Conservation (phyloP, 2,113 vertebrate genomes). For the Taurulus bubalis region DNA sequence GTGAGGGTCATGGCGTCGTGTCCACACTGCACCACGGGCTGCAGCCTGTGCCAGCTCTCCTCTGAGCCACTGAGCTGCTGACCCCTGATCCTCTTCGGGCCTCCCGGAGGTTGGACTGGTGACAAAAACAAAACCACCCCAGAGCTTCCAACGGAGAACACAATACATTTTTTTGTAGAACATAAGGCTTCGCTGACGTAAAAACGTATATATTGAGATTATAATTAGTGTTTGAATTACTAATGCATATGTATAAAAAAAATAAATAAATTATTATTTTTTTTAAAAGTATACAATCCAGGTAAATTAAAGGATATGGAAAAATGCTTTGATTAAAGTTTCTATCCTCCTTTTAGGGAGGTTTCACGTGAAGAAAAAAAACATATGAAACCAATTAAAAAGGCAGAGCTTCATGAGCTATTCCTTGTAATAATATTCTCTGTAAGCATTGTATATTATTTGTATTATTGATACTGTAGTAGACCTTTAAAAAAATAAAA, state of each 20-base stretch:
- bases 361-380: not conserved
- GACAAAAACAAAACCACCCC: slow-evolving; percentile 19
- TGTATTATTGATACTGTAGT: not conserved
- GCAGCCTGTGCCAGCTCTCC: slow-evolving; percentile 64
- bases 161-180: not conserved
- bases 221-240: not conserved
- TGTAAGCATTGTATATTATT: not conserved
- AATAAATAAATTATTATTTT: no score
- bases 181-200: not conserved
- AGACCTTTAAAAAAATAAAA: not conserved
- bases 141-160: not conserved
- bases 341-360: not conserved
- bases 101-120: slow-evolving; percentile 18
- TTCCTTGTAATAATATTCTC: not conserved
- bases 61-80: slow-evolving; percentile 3
- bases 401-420: not conserved
- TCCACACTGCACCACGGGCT: slow-evolving; percentile 72
- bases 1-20: slow-evolving; percentile 64
- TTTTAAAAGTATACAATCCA: not conserved
- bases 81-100: slow-evolving; percentile 19
- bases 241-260: not conserved
- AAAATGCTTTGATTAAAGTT: not conserved
- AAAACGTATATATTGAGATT: no score
- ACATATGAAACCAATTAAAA: not conserved
- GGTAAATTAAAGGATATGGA: not conserved